These are phyloP conservation scores for Phrynocephalus forsythii DNA, from an alignment of 2,797 vertebrate species.

Conservation along the genomic window DNA sequence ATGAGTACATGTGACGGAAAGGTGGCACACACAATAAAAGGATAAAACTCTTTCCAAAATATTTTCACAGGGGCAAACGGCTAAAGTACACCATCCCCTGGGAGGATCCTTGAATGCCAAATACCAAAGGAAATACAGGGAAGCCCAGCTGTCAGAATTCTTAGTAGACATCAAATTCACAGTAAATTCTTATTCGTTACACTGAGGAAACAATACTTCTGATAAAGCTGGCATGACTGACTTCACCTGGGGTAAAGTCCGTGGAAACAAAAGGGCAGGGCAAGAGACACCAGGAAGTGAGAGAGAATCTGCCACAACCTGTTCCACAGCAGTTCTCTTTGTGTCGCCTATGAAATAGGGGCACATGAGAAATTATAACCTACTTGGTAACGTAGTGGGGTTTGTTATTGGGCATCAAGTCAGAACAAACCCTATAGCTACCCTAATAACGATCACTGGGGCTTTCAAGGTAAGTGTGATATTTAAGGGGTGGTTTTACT, in stretches of 20 bases:
- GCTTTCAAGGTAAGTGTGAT: too few species aligned
- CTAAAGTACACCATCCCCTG: too few species aligned
- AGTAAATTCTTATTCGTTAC: not conserved
- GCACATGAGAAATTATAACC: not conserved
- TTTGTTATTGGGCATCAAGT: too few species aligned
- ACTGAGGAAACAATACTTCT: not conserved
- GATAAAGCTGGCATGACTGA: not conserved
- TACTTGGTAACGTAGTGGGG: too few species aligned
- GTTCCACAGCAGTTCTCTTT: not conserved
- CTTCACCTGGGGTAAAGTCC: conserved; percentile 31
- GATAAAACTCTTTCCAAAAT: too few species aligned
- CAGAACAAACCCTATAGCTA: not conserved
- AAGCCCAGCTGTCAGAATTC: not conserved
- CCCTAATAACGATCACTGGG: conserved; percentile 19
- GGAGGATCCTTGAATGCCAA: not conserved
- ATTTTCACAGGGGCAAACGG: too few species aligned
- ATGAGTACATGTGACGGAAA: too few species aligned
- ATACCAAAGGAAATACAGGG: not conserved
- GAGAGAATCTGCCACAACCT: conserved; percentile 14
- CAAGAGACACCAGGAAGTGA: conserved; percentile 27
- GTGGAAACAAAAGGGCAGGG: not conserved
- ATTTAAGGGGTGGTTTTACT: too few species aligned
- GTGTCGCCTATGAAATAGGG: not conserved
- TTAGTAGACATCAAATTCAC: not conserved
- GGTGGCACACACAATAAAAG: too few species aligned